Conservation (phyloP, 2,113 vertebrate species). For the Rhinichthys klamathensis region DNA sequence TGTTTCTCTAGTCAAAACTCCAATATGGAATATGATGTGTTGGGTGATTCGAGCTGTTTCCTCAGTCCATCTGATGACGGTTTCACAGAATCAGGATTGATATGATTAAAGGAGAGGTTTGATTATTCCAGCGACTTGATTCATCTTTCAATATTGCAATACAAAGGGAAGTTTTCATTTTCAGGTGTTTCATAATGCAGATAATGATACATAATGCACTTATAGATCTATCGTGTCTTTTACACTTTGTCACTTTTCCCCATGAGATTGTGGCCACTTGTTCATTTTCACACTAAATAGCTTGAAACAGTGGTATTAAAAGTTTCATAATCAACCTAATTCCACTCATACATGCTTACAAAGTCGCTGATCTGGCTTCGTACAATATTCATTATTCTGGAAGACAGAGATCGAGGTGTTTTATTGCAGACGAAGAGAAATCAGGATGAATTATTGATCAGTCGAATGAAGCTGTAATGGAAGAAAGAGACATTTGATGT, state of each 20-base stretch:
- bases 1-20: too few species aligned
- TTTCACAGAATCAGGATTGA: too few species aligned
- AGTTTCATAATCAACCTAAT: background rate
- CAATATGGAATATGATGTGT: too few species aligned
- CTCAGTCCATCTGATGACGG: too few species aligned
- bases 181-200: background rate
- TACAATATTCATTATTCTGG: background rate
- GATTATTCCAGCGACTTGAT: too few species aligned
- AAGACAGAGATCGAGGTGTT: background rate
- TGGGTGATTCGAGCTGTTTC: too few species aligned
- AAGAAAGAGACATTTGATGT: background rate
- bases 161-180: background rate
- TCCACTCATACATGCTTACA: background rate
- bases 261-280: background rate
- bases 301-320: background rate
- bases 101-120: too few species aligned
- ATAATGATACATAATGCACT: too few species aligned
- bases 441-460: conserved; percentile 7
- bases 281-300: background rate
- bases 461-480: background rate
- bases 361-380: background rate
- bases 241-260: background rate
- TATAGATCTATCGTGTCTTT: background rate
- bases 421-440: background rate
- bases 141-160: background rate